phyloP scores from a whole-genome alignment of 2,888 invertebrate genomes.

The Alentia gelatinosa region DNA sequence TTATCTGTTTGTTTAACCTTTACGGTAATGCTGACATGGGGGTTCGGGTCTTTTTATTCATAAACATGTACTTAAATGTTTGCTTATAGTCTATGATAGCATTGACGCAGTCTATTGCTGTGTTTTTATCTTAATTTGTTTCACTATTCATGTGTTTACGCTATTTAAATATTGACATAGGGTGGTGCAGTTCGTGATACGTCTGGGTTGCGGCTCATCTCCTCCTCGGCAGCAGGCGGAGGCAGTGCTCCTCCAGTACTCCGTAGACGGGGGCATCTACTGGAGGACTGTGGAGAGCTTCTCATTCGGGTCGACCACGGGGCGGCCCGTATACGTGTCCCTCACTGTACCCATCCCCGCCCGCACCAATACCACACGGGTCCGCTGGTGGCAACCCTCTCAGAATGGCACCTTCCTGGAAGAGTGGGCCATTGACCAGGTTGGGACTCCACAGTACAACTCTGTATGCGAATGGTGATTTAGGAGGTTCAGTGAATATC shows the following conservation, averaged over 20 bases:
- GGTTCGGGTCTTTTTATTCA: too few relatives aligned
- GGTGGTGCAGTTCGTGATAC: constrained; percentile 79
- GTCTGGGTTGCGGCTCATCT: constrained; percentile 74
- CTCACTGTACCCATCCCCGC: constrained; percentile 76
- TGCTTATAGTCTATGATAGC: too few relatives aligned
- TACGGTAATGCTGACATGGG: too few relatives aligned
- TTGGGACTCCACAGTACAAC: too few relatives aligned
- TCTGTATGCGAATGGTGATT: too few relatives aligned
- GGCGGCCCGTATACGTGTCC: constrained; percentile 74
- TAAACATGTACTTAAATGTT: too few relatives aligned
- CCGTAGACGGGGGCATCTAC: constrained; percentile 78
- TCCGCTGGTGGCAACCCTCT: constrained; percentile 80
- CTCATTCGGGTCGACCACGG: constrained; percentile 72
- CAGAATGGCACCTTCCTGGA: constrained; percentile 74
- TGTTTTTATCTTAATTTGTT: too few relatives aligned
- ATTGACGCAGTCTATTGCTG: too few relatives aligned
- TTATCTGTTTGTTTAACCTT: too few relatives aligned
- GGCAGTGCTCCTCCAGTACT: constrained; percentile 80
- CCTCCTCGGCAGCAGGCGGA: constrained; percentile 70
- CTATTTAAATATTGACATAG: too few relatives aligned
- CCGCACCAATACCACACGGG: constrained; percentile 73
- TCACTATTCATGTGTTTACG: too few relatives aligned
- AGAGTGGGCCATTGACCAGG: constrained; percentile 81
- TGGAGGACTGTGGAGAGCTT: constrained; percentile 80
- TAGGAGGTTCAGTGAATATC: too few relatives aligned